Percentiles rank a stretch among this genome's conserved stretches.
Conservation (phyloP, 2,888 invertebrate genomes). For the Amphiduros pacificus region DNA sequence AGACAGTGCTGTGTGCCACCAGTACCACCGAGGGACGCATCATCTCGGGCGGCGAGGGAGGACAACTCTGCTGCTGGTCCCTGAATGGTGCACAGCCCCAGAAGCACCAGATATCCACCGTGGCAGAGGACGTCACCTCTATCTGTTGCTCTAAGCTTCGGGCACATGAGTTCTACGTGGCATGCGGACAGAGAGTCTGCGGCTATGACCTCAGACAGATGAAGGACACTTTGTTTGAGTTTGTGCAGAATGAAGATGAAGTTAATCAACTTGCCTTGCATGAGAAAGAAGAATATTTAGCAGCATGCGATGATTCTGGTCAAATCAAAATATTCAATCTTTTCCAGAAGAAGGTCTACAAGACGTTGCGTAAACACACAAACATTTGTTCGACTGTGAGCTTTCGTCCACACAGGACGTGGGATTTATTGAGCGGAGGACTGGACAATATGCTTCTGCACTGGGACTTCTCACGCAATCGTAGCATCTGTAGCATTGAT, state of each 20-base stretch:
- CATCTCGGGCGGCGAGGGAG: conserved; percentile 25
- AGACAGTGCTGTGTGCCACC: conserved; percentile 19
- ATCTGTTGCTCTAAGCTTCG: conserved; percentile 41
- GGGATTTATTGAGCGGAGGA: conserved; percentile 51
- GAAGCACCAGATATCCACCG: conserved; percentile 5
- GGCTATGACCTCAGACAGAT: conserved; percentile 40
- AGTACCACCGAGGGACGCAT: conserved; percentile 12
- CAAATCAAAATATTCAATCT: conserved; percentile 51
- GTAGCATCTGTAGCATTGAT: conserved; percentile 46
- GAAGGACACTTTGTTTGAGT: conserved; percentile 33
- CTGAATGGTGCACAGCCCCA: conserved; percentile 15
- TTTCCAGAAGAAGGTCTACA: conserved; percentile 42
- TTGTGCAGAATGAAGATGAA: conserved; percentile 49
- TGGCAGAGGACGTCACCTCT: conserved; percentile 45
- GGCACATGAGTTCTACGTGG: conserved; percentile 42
- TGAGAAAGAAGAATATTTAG: conserved; percentile 48
- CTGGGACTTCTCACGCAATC: conserved; percentile 52
- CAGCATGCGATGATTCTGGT: conserved; percentile 55
- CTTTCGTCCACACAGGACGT: conserved; percentile 45
- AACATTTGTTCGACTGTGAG: conserved; percentile 53
- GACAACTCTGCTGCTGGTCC: conserved; percentile 28
- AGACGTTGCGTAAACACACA: conserved; percentile 53
- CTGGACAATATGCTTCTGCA: conserved; percentile 53
- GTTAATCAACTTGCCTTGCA: conserved; percentile 51
- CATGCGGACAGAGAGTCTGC: conserved; percentile 41